Percentiles rank a stretch among this genome's conserved stretches.
phyloP scores from a whole-genome alignment of 23 tunicate genomes.

The Ciona savignyi region DNA sequence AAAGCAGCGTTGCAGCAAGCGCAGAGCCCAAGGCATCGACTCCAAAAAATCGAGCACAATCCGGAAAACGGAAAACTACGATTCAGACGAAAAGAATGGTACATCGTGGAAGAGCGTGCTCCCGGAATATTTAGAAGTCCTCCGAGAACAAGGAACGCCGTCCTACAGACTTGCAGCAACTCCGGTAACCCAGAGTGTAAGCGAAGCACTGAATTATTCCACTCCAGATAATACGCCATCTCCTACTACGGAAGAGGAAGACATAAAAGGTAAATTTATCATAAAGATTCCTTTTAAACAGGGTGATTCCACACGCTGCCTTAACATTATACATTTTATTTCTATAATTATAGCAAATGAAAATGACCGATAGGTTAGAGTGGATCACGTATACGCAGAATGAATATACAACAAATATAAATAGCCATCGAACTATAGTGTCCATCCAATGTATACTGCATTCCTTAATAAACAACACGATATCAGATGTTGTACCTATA shows the following conservation, averaged over 20 bases:
- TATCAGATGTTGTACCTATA: too few species aligned
- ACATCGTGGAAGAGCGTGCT: conserved; percentile 28
- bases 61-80: conserved; percentile 10
- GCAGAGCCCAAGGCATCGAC: not conserved
- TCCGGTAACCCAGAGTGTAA: conserved; percentile 26
- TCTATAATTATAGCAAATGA: too few species aligned
- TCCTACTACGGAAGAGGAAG: conserved; percentile 13
- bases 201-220: conserved; percentile 14
- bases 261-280: too few species aligned
- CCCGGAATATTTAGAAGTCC: conserved; percentile 22
- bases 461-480: too few species aligned
- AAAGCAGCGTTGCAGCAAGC: not conserved
- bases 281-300: too few species aligned
- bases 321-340: too few species aligned
- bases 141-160: conserved; percentile 33
- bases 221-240: not conserved
- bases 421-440: too few species aligned
- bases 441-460: too few species aligned
- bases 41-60: conserved; percentile 16
- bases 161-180: conserved; percentile 51
- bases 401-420: too few species aligned
- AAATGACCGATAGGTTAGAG: too few species aligned
- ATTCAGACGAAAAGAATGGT: not conserved
- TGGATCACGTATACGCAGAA: too few species aligned
- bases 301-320: too few species aligned